A percentile compares a stretch with the other conserved stretches of the same genome.
phyloP scores from a whole-genome alignment of 1,140 invertebrate species.

The Anastrepha ludens region DNA sequence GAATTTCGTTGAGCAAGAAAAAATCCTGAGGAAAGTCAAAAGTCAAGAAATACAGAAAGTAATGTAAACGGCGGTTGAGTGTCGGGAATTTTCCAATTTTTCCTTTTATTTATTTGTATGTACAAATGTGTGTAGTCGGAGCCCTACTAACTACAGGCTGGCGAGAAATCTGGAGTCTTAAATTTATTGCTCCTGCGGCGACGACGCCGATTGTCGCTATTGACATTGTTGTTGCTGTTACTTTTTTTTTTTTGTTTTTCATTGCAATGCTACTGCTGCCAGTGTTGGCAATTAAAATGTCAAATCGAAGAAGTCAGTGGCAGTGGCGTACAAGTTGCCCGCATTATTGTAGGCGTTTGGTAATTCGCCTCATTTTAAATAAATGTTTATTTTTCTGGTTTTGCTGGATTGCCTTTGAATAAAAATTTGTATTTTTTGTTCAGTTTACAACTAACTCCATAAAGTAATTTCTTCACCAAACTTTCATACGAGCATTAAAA shows the following conservation, averaged over 20 bases:
- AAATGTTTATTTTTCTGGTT: too few relatives aligned
- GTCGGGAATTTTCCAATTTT: background rate
- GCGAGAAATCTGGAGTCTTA: slow-evolving; percentile 19
- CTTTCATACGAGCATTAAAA: too few relatives aligned
- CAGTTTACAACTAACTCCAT: background rate
- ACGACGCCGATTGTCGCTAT: background rate
- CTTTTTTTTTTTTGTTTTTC: background rate
- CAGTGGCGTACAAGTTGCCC: background rate
- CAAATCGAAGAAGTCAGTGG: background rate
- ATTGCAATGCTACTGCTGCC: background rate
- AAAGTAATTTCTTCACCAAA: too few relatives aligned
- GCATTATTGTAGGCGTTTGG: background rate
- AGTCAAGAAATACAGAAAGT: background rate
- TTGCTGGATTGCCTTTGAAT: too few relatives aligned
- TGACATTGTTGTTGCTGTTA: background rate
- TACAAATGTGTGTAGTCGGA: too few relatives aligned
- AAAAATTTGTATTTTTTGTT: background rate
- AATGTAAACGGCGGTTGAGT: background rate
- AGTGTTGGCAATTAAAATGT: slow-evolving; percentile 42
- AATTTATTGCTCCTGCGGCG: slow-evolving; percentile 25
- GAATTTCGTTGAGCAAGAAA: background rate
- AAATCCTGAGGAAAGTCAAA: background rate
- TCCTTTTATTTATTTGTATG: too few relatives aligned
- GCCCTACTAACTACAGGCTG: too few relatives aligned
- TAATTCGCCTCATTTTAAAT: background rate